Percentiles rank a stretch among this genome's conserved stretches.
Conservation (phyloP, 2,797 vertebrate genomes). For the Peromyscus attwateri region DNA sequence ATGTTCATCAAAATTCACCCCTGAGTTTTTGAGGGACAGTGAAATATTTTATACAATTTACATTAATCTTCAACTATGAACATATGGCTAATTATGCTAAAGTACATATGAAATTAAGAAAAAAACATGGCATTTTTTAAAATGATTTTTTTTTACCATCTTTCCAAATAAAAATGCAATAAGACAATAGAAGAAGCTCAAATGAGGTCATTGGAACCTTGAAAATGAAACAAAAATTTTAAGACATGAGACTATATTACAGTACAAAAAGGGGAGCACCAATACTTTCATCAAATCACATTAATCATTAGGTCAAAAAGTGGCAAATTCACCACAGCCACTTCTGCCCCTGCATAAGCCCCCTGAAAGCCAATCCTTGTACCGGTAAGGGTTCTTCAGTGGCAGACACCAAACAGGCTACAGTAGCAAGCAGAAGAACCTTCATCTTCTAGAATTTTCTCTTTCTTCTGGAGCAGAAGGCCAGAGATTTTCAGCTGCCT, state of each 20-base stretch:
- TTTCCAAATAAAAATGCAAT: background rate
- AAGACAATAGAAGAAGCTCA: background rate
- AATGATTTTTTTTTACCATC: too few species aligned
- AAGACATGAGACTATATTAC: background rate
- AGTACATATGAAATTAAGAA: background rate
- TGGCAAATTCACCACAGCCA: background rate
- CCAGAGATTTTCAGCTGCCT: too few species aligned
- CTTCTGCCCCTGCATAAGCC: too few species aligned
- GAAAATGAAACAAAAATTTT: background rate
- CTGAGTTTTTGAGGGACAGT: background rate
- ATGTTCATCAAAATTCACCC: background rate
- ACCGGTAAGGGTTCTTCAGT: too few species aligned
- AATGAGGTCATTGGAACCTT: background rate
- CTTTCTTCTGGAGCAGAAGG: too few species aligned
- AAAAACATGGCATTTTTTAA: background rate
- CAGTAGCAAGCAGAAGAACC: too few species aligned
- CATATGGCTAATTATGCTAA: background rate
- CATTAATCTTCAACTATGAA: background rate
- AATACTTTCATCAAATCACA: background rate
- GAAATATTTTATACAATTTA: background rate
- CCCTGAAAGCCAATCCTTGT: too few species aligned
- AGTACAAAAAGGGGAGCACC: background rate
- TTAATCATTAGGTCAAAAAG: background rate
- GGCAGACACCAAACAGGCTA: too few species aligned
- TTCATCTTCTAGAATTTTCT: too few species aligned